Evolutionary conservation across 2,113 vertebrate genomes (phyloP).

Genomic region (Istiophorus platypterus): DNA sequence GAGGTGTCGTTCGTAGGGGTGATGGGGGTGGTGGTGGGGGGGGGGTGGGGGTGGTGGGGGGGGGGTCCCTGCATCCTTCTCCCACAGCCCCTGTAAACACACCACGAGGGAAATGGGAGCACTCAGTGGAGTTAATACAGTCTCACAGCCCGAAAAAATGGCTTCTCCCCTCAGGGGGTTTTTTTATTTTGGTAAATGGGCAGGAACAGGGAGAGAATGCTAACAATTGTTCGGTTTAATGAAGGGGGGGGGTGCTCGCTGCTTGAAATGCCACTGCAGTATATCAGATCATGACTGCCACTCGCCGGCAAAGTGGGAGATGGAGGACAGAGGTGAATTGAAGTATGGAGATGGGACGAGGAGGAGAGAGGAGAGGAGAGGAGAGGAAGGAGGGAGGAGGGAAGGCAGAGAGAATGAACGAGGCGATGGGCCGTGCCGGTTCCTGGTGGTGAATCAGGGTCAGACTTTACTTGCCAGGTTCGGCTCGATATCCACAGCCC

Average conservation of each 20-base stretch:
- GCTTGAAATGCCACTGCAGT: slow-evolving; percentile 58
- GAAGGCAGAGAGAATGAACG: not conserved
- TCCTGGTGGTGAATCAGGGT: slow-evolving; percentile 49
- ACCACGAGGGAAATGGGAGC: not conserved
- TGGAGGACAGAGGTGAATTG: not conserved
- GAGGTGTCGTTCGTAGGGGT: slow-evolving; percentile 40
- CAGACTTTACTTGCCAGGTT: slow-evolving; percentile 49
- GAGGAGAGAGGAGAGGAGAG: not conserved
- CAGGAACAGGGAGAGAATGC: slow-evolving; percentile 25
- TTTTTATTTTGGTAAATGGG: not conserved
- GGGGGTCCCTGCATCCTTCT: slow-evolving; percentile 9
- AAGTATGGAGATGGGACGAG: slow-evolving; percentile 37
- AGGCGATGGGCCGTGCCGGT: slow-evolving; percentile 18
- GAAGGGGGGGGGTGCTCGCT: slow-evolving; percentile 54
- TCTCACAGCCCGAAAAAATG: slow-evolving; percentile 33
- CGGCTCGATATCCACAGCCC: slow-evolving; percentile 67
- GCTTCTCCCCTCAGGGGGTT: slow-evolving; percentile 45
- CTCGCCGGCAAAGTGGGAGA: slow-evolving; percentile 26
- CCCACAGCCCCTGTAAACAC: slow-evolving; percentile 34
- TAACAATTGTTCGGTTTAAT: slow-evolving; percentile 71
- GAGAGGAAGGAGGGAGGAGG: not conserved
- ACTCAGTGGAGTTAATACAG: slow-evolving; percentile 2
- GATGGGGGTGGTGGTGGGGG: slow-evolving; percentile 30
- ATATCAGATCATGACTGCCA: slow-evolving; percentile 58
- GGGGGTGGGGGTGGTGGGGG: slow-evolving; percentile 11